Percentiles rank a stretch among this genome's conserved stretches.
Evolutionary conservation across 1,140 invertebrate species (phyloP).

Genomic region (Saccostrea glomerata): DNA sequence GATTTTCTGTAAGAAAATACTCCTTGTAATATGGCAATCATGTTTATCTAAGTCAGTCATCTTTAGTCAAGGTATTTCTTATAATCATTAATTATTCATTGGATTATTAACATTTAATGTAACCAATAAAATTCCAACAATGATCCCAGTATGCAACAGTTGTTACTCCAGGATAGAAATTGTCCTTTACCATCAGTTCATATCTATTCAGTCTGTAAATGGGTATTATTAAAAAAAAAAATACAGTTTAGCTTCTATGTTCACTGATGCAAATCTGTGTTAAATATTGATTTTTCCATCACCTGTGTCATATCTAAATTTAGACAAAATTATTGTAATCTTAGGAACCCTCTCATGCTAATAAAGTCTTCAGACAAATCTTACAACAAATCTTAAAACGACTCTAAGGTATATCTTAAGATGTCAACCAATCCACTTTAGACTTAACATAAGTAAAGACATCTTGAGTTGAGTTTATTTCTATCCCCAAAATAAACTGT

Average conservation of each 20-base stretch:
- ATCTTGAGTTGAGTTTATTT: no score
- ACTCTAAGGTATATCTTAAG: no score
- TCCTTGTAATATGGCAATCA: neutral
- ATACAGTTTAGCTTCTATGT: neutral
- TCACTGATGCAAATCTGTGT: neutral
- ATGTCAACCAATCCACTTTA: no score
- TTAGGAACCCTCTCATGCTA: no score
- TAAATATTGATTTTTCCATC: constrained; percentile 8
- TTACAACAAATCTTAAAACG: no score
- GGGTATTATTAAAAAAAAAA: neutral
- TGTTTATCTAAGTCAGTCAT: neutral
- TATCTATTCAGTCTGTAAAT: neutral
- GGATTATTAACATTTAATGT: neutral
- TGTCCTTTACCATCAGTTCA: neutral
- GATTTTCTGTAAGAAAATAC: constrained; percentile 56
- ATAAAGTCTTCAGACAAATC: no score
- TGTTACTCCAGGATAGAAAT: neutral
- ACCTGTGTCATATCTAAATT: neutral
- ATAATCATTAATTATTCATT: neutral
- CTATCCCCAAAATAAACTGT: no score
- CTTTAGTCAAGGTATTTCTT: neutral
- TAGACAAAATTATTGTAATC: neutral
- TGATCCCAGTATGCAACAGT: neutral
- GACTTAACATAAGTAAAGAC: no score
- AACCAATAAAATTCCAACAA: neutral